A percentile compares a stretch with the other conserved stretches of the same genome.
phyloP scores from a whole-genome alignment of 1,140 invertebrate species.

The Drosophila repleta region DNA sequence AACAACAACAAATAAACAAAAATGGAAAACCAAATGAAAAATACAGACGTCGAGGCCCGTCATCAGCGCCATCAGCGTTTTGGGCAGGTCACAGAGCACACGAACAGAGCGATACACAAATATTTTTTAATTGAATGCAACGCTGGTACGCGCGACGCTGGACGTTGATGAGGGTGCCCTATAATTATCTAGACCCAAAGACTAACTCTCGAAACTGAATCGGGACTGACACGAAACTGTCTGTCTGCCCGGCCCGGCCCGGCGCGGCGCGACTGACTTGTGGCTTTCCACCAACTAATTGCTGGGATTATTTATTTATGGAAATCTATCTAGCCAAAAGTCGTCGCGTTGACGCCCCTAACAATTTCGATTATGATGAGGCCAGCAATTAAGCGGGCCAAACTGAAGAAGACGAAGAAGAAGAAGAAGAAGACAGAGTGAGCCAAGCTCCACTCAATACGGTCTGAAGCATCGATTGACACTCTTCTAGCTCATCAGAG shows the following conservation, averaged over 20 bases:
- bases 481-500: conserved; percentile 1
- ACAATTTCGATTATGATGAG: conserved; percentile 25
- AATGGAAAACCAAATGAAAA: conserved; percentile 10
- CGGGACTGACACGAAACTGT: conserved; percentile 21
- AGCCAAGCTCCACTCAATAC: not conserved
- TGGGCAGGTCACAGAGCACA: conserved; percentile 35
- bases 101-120: conserved; percentile 19
- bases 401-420: too few relatives aligned
- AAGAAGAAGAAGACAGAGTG: not conserved
- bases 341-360: conserved; percentile 51
- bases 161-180: conserved; percentile 65
- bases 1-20: not conserved
- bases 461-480: conserved; percentile 1
- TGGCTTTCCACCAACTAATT: conserved; percentile 50
- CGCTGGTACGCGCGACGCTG: conserved; percentile 18
- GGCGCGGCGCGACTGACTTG: conserved; percentile 26
- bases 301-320: conserved; percentile 65
- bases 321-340: conserved; percentile 62
- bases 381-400: conserved; percentile 28
- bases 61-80: conserved; percentile 30
- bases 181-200: conserved; percentile 56
- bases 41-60: conserved; percentile 25
- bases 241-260: not conserved
- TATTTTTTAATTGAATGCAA: conserved; percentile 63
- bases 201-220: conserved; percentile 30